phyloP scores from a whole-genome alignment of 2,113 vertebrate species.

The Larimichthys crocea region DNA sequence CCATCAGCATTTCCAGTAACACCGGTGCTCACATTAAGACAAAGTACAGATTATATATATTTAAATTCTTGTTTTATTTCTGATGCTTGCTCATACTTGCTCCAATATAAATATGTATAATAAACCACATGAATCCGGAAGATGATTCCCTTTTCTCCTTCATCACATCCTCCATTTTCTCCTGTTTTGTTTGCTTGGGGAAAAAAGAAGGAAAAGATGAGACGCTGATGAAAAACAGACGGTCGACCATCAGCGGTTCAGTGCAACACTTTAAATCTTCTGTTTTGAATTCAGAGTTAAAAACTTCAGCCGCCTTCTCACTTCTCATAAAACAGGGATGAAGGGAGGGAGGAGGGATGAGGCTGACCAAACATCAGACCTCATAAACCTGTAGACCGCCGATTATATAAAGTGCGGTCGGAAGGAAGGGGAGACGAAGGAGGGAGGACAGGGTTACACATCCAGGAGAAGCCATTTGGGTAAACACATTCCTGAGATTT shows the following conservation, averaged over 20 bases:
- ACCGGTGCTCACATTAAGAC: too few relatives aligned
- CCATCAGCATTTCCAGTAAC: too few relatives aligned
- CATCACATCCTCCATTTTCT: neutral
- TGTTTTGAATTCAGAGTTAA: slow-evolving; percentile 9
- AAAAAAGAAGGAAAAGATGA: neutral
- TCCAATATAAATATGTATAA: neutral
- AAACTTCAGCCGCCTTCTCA: slow-evolving; percentile 9
- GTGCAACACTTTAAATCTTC: neutral
- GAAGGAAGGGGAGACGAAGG: slow-evolving; percentile 44
- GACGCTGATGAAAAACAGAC: slow-evolving; percentile 11
- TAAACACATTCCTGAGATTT: slow-evolving; percentile 11
- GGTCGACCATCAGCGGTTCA: neutral
- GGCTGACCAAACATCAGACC: slow-evolving; percentile 37
- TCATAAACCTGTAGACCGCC: slow-evolving; percentile 20
- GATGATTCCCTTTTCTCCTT: neutral
- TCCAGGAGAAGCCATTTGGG: neutral
- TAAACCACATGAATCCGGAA: neutral
- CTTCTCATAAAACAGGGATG: slow-evolving; percentile 14
- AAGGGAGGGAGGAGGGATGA: slow-evolving; percentile 25
- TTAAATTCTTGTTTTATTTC: too few relatives aligned
- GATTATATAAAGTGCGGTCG: slow-evolving; percentile 40
- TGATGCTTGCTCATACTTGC: too few relatives aligned
- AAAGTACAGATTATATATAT: too few relatives aligned
- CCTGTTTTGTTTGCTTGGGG: neutral
- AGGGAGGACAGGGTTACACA: neutral